phyloP scores from a whole-genome alignment of 2,888 invertebrate species.

The Ormyrus pomaceus region DNA sequence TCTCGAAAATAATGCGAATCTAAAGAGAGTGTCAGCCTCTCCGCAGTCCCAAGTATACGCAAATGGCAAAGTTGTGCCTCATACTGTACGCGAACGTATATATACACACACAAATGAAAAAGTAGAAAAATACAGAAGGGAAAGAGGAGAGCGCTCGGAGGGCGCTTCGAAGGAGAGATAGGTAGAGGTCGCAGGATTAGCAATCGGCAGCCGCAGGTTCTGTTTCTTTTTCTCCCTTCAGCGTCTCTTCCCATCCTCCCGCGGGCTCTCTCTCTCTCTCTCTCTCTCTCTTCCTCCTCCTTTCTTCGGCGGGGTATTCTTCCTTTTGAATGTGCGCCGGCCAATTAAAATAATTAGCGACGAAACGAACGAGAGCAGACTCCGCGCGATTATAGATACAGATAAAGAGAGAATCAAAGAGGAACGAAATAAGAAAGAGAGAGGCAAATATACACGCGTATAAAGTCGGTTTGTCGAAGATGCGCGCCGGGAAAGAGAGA shows the following conservation, averaged over 20 bases:
- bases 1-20: no score
- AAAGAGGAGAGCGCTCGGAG: conserved; percentile 7
- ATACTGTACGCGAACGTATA: no score
- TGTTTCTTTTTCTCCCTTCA: not conserved
- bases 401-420: conserved; percentile 61
- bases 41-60: no score
- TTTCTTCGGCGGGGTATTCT: conserved; percentile 52
- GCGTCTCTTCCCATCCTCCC: not conserved
- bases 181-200: conserved; percentile 50
- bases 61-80: no score
- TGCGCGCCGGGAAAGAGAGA: conserved; percentile 33
- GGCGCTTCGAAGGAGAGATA: not conserved
- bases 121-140: conserved; percentile 22
- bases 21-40: no score
- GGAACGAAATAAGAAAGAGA: conserved; percentile 52
- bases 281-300: conserved; percentile 4
- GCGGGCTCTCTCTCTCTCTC: not conserved
- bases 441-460: conserved; percentile 11
- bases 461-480: no score
- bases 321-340: conserved; percentile 74
- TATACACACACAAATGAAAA: not conserved
- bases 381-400: conserved; percentile 70
- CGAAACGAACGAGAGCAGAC: conserved; percentile 72
- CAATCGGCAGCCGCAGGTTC: conserved; percentile 45
- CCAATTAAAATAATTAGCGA: conserved; percentile 76